Conservation (phyloP, 2,888 invertebrate genomes). For the Ectemnius lituratus region DNA sequence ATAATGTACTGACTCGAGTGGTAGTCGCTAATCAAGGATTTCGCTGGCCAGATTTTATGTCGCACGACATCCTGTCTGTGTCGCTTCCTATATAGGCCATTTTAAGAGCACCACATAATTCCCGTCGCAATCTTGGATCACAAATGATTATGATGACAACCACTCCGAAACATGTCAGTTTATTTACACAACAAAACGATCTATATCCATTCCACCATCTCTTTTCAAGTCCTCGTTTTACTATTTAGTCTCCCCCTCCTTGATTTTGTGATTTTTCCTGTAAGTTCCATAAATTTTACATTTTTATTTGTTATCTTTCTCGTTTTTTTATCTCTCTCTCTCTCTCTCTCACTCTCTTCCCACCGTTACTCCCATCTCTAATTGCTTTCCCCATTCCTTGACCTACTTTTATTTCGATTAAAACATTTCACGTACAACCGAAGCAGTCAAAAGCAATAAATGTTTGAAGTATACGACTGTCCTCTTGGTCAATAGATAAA, state of each 20-base stretch:
- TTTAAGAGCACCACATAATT: constrained; percentile 46
- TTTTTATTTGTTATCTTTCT: constrained; percentile 23
- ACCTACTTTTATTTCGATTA: constrained; percentile 10
- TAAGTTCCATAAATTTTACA: too few relatives aligned
- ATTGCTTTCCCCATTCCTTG: constrained; percentile 29
- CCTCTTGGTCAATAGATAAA: constrained; percentile 17
- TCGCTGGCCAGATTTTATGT: constrained; percentile 27
- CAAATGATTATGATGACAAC: constrained; percentile 31
- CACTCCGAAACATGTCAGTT: constrained; percentile 62
- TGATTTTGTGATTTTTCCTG: constrained; percentile 14
- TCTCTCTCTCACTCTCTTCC: constrained; percentile 29
- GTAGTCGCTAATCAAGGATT: constrained; percentile 34
- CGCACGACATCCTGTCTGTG: constrained; percentile 18
- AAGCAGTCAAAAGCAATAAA: constrained; percentile 62
- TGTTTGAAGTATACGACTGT: constrained; percentile 29
- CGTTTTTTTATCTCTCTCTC: constrained; percentile 31
- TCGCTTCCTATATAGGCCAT: constrained; percentile 31
- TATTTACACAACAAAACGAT: constrained; percentile 73
- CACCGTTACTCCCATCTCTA: constrained; percentile 27
- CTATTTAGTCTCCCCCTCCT: constrained; percentile 31
- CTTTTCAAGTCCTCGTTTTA: constrained; percentile 38
- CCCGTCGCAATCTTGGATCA: constrained; percentile 24
- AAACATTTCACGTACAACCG: constrained; percentile 52
- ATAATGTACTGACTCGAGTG: constrained; percentile 48
- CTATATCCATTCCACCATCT: constrained; percentile 25